Evolutionary conservation across 2,888 invertebrate species (phyloP), one percentile per base, ranked within the genome.

Genomic region (Drosophila leonis): DNA sequence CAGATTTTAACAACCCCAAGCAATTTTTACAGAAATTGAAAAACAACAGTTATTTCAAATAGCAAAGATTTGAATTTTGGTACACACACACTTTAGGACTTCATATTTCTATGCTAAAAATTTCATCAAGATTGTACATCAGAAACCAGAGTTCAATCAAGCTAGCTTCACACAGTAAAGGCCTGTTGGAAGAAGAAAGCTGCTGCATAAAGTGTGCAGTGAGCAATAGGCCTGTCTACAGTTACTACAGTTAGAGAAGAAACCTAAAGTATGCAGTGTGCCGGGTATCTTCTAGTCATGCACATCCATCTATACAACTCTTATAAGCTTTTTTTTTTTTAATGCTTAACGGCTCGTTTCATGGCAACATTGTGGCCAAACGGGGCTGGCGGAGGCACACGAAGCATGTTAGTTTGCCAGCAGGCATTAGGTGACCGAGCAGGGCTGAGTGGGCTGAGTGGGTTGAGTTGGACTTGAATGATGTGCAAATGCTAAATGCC

Each of bases 401-500:
- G 31, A 18, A 18, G 5, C 55, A 54, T 64, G 62, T 60, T 46
- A 66, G 64, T 64, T 75, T 72, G 71, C 29, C 46, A 18, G 35
- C 29, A 12, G 24, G 65, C 54, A 65, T 54, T 56, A 73, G 66
- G 67, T 62, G 51, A 66, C 44, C 63, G 61, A 33, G 41, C 39
- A n/a, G 41, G 44, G 41, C 13, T 0, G 31, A 33, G 18, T 31
- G 41, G 44, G 41, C 13, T 0, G 31, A 33, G 18, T 31, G 49
- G 46, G 69, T 37, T 24, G 46, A 49, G 37, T 29, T 41, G 44
- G 67, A 63, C 64, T 61, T 78, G 81, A 76, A 70, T 73, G 78
- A 78, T 80, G 66, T 75, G 87, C 82, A 86, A 84, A 84, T 87
- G 37, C 59, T 59, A 83, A 83, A 82, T 82, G 82, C 73, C 85